Evolutionary conservation across 2,888 invertebrate species (phyloP), one percentile per base, ranked within the genome.

Genomic region (Dorcus hopei): DNA sequence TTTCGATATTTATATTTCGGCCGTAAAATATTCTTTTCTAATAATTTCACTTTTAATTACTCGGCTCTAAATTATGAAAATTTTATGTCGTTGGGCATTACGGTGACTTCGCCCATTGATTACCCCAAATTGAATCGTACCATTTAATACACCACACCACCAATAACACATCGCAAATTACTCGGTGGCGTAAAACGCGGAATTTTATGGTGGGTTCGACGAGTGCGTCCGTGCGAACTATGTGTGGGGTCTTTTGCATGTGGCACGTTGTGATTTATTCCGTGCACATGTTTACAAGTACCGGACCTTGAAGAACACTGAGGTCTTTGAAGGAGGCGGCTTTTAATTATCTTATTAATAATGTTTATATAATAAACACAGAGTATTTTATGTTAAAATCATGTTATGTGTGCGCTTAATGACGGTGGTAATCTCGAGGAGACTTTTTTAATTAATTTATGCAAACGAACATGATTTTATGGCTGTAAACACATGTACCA

Each of bases 21-120:
- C 56, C 59, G 59, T 59, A 59, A 59, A 59, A 59, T 54, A 55
- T 56, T 49, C 59, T 59, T 59, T 59, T 59, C 59, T 59, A 59
- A 59, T 59, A 59, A 55, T 59, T 54, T 59, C 56, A 59, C 52
- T 59, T 59, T 59, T 54, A 59, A 54, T 59, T 59, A 51, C 57
- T 47, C 47, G 47, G 57, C 19, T 52, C 52, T 57, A 57, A 52
- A 57, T 57, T 57, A 51, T 57, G 57, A 57, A 57, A 57, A 47
- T 56, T 57, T 51, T 47, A 52, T 57, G 51, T 57, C 48, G 23
- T 52, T 43, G 16, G 45, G 26, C 9, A 19, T 45, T 9, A 45
- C 45, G 45, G 19, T 11, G 45, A 33, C 26, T 45, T 19, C n/a
- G 19, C 4, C 9, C 23, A 45, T 45, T 45, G 45, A 45, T 45